Evolutionary conservation across 1,140 invertebrate species (phyloP), one percentile per base, ranked within the genome.

Genomic region (Nebria ingens): DNA sequence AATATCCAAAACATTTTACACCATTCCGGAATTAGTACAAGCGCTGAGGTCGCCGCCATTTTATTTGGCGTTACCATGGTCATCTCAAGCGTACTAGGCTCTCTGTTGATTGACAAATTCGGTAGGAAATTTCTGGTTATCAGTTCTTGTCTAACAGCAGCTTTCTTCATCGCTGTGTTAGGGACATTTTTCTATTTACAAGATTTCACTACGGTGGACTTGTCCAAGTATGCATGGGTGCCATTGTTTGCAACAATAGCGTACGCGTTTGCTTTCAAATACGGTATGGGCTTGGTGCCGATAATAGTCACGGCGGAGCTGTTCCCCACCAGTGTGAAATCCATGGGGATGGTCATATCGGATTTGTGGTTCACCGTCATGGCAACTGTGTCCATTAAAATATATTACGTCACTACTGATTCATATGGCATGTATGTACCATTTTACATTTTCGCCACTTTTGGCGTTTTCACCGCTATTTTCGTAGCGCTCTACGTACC

Each of bases 271-370:
- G 61, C 63, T 20, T 68, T 68, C 54, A 67, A 68, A 53, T 64
- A 62, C 50, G 68, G 70, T 51, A 52, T 67, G 15, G 66, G 69
- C 20, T 81, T 86, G 9, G 80, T 89, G 49, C 85, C 86, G 0
- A 86, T 84, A 75, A 75, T 87, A 4, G 73, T 88, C 61, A 80
- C 85, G 61, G 78, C 72, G 13, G 81, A 87, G 69, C 69, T 85
- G 13, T 83, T 85, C 55, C 79, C 84, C n/a, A 73, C 76, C 2
- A 76, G 78, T 63, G 80, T 80, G 1, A 77, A 82, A 63, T 79
- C 67, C 0, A 65, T 66, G 59, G 68, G 67, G 3, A 68, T 70
- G 67, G 67, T 67, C 0, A 38, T 68, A 11, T 62, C 66, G 2
- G 68, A 70, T 55, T 60, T 59, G 13, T 59, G 61, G 34, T 68